phyloP scores from a whole-genome alignment of 2,797 vertebrate genomes.

The Catamblyrhynchus diadema region DNA sequence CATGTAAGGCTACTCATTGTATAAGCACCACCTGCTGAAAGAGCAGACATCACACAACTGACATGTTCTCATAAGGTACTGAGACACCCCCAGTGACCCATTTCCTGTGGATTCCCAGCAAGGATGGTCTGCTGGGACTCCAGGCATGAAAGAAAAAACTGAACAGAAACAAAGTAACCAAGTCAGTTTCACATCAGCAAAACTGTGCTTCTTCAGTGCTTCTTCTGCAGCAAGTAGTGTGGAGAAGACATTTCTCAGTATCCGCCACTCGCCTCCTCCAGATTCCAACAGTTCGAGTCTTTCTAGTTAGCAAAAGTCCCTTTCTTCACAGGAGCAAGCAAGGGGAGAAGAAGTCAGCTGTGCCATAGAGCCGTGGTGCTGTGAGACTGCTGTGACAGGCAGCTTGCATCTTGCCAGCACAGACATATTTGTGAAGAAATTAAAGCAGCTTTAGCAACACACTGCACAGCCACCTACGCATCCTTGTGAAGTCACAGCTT shows the following conservation, averaged over 20 bases:
- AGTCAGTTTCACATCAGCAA: neutral
- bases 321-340: neutral
- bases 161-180: neutral
- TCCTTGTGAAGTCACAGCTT: neutral
- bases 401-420: neutral
- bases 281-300: neutral
- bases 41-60: neutral
- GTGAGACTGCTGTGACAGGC: neutral
- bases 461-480: neutral
- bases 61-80: neutral
- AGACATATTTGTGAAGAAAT: neutral
- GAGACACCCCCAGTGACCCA: neutral
- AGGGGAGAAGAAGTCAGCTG: neutral
- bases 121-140: neutral
- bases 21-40: neutral
- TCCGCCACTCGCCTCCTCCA: neutral
- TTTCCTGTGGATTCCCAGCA: neutral
- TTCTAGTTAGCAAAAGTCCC: neutral
- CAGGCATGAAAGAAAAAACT: neutral
- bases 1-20: neutral
- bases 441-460: neutral
- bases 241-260: neutral
- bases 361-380: accelerated
- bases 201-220: neutral
- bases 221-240: neutral